phyloP scores from a whole-genome alignment of 2,888 invertebrate genomes.

The Brachypalpus laphriformis region DNA sequence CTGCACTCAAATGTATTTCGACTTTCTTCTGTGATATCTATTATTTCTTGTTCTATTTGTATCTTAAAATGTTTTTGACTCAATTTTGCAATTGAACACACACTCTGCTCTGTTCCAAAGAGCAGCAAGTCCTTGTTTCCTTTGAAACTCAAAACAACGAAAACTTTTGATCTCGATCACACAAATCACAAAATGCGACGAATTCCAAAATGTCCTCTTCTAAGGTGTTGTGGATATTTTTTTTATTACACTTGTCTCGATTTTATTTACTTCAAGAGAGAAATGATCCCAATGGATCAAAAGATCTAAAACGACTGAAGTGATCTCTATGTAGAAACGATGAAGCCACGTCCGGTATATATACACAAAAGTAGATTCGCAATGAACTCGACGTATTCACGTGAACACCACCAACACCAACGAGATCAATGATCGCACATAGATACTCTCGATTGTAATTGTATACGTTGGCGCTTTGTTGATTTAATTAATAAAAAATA shows the following conservation, averaged over 20 bases:
- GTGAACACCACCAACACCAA: constrained; percentile 44
- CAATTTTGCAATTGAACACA: constrained; percentile 3
- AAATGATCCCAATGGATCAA: constrained; percentile 74
- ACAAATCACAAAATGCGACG: constrained; percentile 48
- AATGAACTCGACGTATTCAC: constrained; percentile 33
- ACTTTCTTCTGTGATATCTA: constrained; percentile 30
- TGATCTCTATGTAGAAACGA: constrained; percentile 50
- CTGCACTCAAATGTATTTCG: constrained; percentile 41
- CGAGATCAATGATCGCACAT: constrained; percentile 22
- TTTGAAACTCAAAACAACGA: not conserved
- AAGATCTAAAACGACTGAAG: constrained; percentile 75
- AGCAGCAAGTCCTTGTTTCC: constrained; percentile 13
- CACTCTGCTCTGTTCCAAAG: constrained; percentile 22
- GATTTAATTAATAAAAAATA: constrained; percentile 25
- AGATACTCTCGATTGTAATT: constrained; percentile 6
- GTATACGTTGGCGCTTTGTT: constrained; percentile 50
- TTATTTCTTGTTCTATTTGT: constrained; percentile 1
- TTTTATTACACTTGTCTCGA: constrained; percentile 5
- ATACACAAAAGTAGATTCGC: constrained; percentile 62
- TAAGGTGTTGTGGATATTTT: not conserved
- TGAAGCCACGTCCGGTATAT: constrained; percentile 60
- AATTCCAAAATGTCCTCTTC: constrained; percentile 40
- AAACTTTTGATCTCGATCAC: constrained; percentile 9
- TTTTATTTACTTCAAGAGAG: not conserved
- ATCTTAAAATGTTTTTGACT: constrained; percentile 2